phyloP scores from a whole-genome alignment of 2,113 vertebrate genomes.

The Otolemur garnettii region DNA sequence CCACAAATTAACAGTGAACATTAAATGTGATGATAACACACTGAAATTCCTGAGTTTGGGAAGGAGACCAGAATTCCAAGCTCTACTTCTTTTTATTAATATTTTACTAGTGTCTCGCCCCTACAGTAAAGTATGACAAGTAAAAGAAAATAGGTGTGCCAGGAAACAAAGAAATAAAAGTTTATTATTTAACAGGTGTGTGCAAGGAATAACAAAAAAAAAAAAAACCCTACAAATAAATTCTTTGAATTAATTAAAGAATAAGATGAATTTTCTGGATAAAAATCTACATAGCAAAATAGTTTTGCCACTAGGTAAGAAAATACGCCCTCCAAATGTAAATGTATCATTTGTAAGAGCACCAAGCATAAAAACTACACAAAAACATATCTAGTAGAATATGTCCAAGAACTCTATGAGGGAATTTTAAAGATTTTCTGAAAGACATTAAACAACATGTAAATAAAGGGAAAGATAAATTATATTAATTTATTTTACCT shows the following conservation, averaged over 20 bases:
- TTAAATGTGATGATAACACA: neutral
- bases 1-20: neutral
- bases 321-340: neutral
- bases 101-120: neutral
- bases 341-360: neutral
- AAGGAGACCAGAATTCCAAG: neutral
- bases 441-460: neutral
- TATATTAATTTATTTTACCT: neutral
- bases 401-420: neutral
- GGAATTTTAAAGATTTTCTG: neutral
- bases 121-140: neutral
- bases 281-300: conserved; percentile 3
- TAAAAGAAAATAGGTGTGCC: neutral
- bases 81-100: neutral
- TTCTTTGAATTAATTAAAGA: neutral
- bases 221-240: neutral
- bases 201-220: neutral
- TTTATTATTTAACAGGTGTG: neutral
- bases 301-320: neutral
- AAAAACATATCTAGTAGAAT: neutral
- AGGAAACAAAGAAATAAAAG: neutral
- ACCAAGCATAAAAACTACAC: neutral
- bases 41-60: neutral
- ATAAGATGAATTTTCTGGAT: neutral
- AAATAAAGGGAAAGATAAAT: neutral